Evolutionary conservation across 2,113 vertebrate species (phyloP), one percentile per base, ranked within the genome.

Genomic region (Heterochromis multidens): DNA sequence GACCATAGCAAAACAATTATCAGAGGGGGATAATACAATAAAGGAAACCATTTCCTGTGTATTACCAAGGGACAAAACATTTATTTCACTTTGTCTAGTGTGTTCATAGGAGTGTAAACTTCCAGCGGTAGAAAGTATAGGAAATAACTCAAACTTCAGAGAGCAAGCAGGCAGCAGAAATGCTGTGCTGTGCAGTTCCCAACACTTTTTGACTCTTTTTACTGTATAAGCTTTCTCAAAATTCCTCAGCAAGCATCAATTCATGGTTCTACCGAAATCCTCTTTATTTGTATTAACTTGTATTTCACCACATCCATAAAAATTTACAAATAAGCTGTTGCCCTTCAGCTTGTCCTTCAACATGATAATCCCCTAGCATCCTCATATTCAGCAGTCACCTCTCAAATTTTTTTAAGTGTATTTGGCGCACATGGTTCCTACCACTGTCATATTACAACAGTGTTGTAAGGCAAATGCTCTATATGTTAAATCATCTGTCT

Each of bases 61-160:
- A 79, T 93, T 89, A 90, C 91, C 83, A 59, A 80, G 74, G 86
- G 93, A 89, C 57, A 85, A 88, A 83, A 86, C 87, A 93, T 93
- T 93, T 89, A 86, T 93, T 92, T 93, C 79, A 92, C 87, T 94
- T 91, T 91, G 89, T 92, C 89, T 90, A 85, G 80, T 77, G 78
- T 70, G 84, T 84, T 88, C 79, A 82, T 27, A 82, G 40, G 77
- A 88, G 65, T 88, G 79, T 87, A 88, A 91, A 93, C 84, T 77
- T 74, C 35, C 77, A 81, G 70, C 86, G 70, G 63, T 62, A 52
- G 25, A 87, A 89, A 82, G 57, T 62, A 85, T 49, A 65, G 85
- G 86, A 58, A 79, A 85, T 84, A 77, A 89, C 80, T 92, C 86
- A 87, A 74, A 83, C 46, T 85, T 49, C 63, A 81, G 77, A 87